Conservation (phyloP, 1,140 invertebrate genomes). For the Drosophila equinoxialis region DNA sequence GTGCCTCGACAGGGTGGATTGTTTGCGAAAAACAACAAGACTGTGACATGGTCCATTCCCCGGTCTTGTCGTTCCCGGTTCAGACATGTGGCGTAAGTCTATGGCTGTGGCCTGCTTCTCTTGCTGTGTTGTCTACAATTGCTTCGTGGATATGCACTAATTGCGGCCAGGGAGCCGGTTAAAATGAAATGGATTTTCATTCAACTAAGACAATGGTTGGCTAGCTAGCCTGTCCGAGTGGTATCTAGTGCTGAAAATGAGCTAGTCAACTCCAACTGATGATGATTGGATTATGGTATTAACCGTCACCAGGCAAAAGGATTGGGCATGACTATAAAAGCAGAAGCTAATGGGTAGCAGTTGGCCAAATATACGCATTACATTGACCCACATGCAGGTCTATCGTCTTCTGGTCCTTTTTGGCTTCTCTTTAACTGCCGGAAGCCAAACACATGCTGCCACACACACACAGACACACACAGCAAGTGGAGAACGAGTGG, state of each 20-base stretch:
- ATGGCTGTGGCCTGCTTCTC: background rate
- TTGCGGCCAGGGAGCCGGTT: constrained; percentile 77
- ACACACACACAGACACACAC: constrained; percentile 5
- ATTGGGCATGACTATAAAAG: constrained; percentile 51
- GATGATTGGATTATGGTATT: constrained; percentile 68
- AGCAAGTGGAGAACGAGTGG: background rate
- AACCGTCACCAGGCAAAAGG: constrained; percentile 50
- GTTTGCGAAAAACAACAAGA: constrained; percentile 9
- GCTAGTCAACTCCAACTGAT: constrained; percentile 64
- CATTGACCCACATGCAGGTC: constrained; percentile 25
- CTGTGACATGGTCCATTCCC: constrained; percentile 48
- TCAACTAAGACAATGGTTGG: constrained; percentile 43
- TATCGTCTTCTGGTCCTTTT: constrained; percentile 20
- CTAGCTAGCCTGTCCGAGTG: constrained; percentile 23
- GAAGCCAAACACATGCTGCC: constrained; percentile 66
- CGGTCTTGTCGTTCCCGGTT: background rate
- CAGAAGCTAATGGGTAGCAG: constrained; percentile 36
- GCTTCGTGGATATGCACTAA: constrained; percentile 69
- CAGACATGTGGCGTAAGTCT: background rate
- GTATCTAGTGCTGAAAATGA: constrained; percentile 54
- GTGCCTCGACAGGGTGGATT: constrained; percentile 30
- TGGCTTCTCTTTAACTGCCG: constrained; percentile 37
- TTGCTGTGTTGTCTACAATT: constrained; percentile 26
- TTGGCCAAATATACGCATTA: constrained; percentile 19
- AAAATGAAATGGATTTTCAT: constrained; percentile 82